Conservation (phyloP, 2,888 invertebrate species). For the Boloria selene region DNA sequence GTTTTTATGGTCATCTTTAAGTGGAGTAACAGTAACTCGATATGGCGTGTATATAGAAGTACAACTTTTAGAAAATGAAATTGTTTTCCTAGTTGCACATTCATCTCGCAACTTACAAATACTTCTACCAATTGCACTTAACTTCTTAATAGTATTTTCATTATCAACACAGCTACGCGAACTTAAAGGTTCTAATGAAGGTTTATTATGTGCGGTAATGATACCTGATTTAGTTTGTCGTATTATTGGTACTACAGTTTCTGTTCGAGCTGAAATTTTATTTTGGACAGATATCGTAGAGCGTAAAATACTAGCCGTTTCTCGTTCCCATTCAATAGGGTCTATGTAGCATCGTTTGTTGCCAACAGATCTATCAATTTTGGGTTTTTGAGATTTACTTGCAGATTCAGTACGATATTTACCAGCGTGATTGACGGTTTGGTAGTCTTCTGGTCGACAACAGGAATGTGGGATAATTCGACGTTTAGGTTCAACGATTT, state of each 20-base stretch:
- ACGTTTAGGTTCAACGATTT: slow-evolving; percentile 70
- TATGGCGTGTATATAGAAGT: slow-evolving; percentile 71
- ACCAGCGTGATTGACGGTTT: slow-evolving; percentile 50
- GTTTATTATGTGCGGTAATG: slow-evolving; percentile 52
- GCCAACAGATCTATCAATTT: slow-evolving; percentile 75
- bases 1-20: slow-evolving; percentile 55
- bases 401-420: slow-evolving; percentile 76
- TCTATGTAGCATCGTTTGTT: slow-evolving; percentile 81
- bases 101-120: slow-evolving; percentile 70
- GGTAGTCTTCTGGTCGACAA: slow-evolving; percentile 63
- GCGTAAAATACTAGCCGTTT: slow-evolving; percentile 80
- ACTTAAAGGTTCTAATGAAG: slow-evolving; percentile 52
- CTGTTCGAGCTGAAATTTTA: slow-evolving; percentile 59
- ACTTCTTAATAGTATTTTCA: slow-evolving; percentile 65
- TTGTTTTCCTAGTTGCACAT: slow-evolving; percentile 55
- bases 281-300: slow-evolving; percentile 75
- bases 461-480: slow-evolving; percentile 72
- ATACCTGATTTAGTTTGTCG: slow-evolving; percentile 66
- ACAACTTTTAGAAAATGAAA: slow-evolving; percentile 70
- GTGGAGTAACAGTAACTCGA: slow-evolving; percentile 64
- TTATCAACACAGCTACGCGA: slow-evolving; percentile 58
- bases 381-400: slow-evolving; percentile 64
- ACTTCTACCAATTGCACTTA: slow-evolving; percentile 72
- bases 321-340: slow-evolving; percentile 79
- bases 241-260: slow-evolving; percentile 49